Evolutionary conservation across 2,888 invertebrate genomes (phyloP), one percentile per base, ranked within the genome.

Genomic region (Meiosimyza decipiens): DNA sequence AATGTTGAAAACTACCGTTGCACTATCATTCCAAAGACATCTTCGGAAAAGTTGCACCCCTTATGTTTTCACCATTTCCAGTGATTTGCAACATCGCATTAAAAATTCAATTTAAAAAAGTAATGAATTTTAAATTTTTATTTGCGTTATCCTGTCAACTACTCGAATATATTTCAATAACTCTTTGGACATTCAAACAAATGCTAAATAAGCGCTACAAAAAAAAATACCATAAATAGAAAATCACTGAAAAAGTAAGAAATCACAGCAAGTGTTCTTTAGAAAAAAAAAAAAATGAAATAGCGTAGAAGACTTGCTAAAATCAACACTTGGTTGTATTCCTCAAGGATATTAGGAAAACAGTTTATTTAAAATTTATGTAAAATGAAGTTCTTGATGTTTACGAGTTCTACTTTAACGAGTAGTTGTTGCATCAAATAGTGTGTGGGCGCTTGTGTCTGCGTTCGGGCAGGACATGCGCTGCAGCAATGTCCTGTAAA

Each of bases 351-450:
- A 64, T 63, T 55, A 47, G 47, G 33, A 50, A 63, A 51, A 33
- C 59, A 64, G 71, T 64, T 71, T 49, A 64, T 71, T 71, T 64
- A 40, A 64, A 63, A 55, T 71, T 54, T 71, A 71, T 70, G 70
- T 52, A 70, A 70, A 70, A 47, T 49, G 70, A 52, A 54, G 40
- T 28, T 54, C 2, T 54, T 54, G 7, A 6, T 54, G 1, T 54
- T 9, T n/a, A 70, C 62, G 22, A 18, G 47, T 50, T 52, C 22
- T 22, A 22, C 22, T 22, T 22, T n/a, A 4, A 18, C 16, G 47
- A 60, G n/a, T n/a, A 16, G 40, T 40, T 40, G 47, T 65, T 52
- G 51, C 54, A 18, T 54, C 54, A 16, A 54, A 18, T 66, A 54
- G 66, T 52, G 16, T 13, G 22, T 22, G 9, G 28, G 59, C 59